Evolutionary conservation across 2,797 vertebrate genomes (phyloP).

Genomic region (Acrossocheilus fasciatus): DNA sequence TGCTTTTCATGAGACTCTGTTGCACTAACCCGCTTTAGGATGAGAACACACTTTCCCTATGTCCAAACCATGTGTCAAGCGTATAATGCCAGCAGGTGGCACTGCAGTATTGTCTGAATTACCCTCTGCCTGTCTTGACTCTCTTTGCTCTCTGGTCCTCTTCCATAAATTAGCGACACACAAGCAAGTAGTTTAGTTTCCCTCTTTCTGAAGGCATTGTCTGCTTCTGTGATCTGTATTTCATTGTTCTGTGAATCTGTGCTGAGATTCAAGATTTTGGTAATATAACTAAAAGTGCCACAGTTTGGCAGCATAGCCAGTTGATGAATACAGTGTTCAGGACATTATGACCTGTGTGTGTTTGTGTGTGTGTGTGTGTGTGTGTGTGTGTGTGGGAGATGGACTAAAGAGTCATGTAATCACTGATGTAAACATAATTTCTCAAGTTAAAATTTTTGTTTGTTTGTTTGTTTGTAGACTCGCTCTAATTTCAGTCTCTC

Average conservation of each 20-base stretch:
- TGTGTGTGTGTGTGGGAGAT: not conserved
- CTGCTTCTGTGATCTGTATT: conserved; percentile 26
- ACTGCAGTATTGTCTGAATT: conserved; percentile 43
- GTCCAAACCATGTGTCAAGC: conserved; percentile 63
- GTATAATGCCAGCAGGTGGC: conserved; percentile 61
- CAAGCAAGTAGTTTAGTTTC: conserved; percentile 3
- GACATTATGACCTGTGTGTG: not conserved
- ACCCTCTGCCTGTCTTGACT: conserved; percentile 39
- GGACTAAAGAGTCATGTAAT: not conserved
- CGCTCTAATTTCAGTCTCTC: conserved; percentile 7
- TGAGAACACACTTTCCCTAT: conserved; percentile 56
- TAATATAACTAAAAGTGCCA: conserved; percentile 1
- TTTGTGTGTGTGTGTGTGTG: not conserved
- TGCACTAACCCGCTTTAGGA: conserved; percentile 49
- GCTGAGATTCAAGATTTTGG: conserved; percentile 5
- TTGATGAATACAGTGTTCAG: conserved; percentile 4
- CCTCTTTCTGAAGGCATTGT: conserved; percentile 12
- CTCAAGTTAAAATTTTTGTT: not conserved
- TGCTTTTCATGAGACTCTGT: conserved; percentile 38
- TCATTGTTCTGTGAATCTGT: conserved; percentile 32
- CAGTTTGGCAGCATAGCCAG: conserved; percentile 13
- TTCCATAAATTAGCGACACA: conserved; percentile 64
- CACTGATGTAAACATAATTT: not conserved
- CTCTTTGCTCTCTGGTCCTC: conserved; percentile 64
- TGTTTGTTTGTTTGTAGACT: not conserved